Conservation (phyloP, 2,113 vertebrate species). For the Hepsetus odoe region DNA sequence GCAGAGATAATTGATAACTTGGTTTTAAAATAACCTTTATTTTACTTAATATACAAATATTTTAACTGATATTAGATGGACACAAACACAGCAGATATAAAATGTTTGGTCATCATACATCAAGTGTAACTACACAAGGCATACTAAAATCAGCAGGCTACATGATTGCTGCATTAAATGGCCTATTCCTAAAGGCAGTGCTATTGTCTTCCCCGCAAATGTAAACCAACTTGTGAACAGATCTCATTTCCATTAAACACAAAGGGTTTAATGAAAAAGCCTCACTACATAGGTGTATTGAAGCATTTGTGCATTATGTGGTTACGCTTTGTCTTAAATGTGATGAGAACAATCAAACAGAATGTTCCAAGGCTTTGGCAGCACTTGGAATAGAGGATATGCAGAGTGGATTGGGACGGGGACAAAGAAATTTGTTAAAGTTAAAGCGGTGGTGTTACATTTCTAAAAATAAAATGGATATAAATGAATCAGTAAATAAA, state of each 20-base stretch:
- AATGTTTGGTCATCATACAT: slow-evolving; percentile 64
- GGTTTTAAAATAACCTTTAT: slow-evolving; percentile 71
- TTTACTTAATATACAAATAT: slow-evolving; percentile 78
- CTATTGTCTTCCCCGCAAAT: slow-evolving; percentile 20
- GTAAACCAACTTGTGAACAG: slow-evolving; percentile 6
- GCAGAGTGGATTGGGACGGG: background rate
- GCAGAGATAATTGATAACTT: background rate
- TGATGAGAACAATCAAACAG: slow-evolving; percentile 22
- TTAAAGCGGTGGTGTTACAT: background rate
- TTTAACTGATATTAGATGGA: slow-evolving; percentile 63
- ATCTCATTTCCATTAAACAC: background rate
- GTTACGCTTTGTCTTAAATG: background rate
- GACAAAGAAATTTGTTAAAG: background rate
- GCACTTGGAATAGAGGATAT: background rate
- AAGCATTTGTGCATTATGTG: slow-evolving; percentile 16
- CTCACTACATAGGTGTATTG: background rate
- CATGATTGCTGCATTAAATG: slow-evolving; percentile 33
- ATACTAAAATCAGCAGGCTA: slow-evolving; percentile 45
- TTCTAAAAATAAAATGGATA: background rate
- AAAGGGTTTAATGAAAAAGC: slow-evolving; percentile 20
- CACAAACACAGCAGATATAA: slow-evolving; percentile 72
- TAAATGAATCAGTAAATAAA: slow-evolving; percentile 6
- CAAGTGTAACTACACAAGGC: slow-evolving; percentile 61
- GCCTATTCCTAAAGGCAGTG: slow-evolving; percentile 21
- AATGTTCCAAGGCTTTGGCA: background rate